Evolutionary conservation across 2,797 vertebrate genomes (phyloP), one percentile per base, ranked within the genome.

Genomic region (Myotis myotis): DNA sequence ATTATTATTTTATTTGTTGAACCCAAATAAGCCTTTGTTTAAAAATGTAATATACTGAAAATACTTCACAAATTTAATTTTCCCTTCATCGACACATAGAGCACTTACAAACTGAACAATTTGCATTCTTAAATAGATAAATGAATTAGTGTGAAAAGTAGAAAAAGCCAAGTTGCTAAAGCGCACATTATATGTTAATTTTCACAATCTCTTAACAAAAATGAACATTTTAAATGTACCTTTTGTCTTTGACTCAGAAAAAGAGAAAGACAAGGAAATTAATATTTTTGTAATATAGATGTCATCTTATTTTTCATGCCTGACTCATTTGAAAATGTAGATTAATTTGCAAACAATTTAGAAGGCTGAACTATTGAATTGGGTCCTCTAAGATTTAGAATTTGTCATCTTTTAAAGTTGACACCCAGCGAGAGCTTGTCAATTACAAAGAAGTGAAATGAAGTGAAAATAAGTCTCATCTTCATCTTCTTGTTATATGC

Each of bases 401-500:
- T 99, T 99, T 99, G 99, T 99, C 99, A 99, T 99, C 99, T 99
- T 99, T 98, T 98, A 99, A 99, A 99, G 99, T 99, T 99, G 99
- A 99, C 99, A 99, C 98, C 98, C 97, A 98, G 98, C 97, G 97
- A 99, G 99, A 99, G 98, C 98, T 99, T 99, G 99, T 99, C 99
- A 99, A 99, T 99, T 99, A 99, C 98, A 99, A 98, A 98, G 98
- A 99, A 99, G 98, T 98, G 99, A 99, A 99, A 99, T 99, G 99
- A 99, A 99, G 99, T 99, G 99, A 99, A 99, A 99, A 99, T 98
- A 98, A 98, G 98, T 98, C 99, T 99, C 98, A 98, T 99, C 99
- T 99, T 99, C 99, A 99, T 99, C 99, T 99, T 98, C 99, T 99
- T 99, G 99, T 99, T 99, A 99, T 98, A 99, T 98, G 99, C 99